Conservation (phyloP, 2,888 invertebrate genomes). For the Pandemis corylana region DNA sequence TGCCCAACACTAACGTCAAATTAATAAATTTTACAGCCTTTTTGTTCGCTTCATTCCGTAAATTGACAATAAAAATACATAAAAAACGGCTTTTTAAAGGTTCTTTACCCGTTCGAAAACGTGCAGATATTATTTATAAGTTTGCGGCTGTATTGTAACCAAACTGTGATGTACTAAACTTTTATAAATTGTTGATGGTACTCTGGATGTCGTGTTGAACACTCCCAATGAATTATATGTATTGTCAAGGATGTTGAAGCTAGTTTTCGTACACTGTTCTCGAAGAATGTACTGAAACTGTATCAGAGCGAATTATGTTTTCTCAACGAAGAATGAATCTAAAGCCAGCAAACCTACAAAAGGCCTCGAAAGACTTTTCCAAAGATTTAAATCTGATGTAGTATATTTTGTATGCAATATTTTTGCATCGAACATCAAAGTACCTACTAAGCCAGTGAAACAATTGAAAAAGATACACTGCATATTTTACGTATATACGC, state of each 20-base stretch:
- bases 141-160: not conserved
- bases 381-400: not conserved
- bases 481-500: not conserved
- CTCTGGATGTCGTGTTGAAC: too few species aligned
- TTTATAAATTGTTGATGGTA: not conserved
- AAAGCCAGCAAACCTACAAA: not conserved
- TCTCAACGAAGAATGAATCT: not conserved
- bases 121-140: constrained; percentile 39
- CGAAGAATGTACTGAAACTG: too few species aligned
- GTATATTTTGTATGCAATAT: not conserved
- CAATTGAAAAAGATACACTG: not conserved
- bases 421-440: not conserved
- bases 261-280: too few species aligned
- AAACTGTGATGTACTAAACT: not conserved
- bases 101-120: constrained; percentile 34
- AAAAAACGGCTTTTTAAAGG: constrained; percentile 32
- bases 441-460: not conserved
- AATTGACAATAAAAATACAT: constrained; percentile 30
- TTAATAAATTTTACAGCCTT: constrained; percentile 40
- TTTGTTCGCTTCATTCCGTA: constrained; percentile 37
- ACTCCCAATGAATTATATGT: not conserved
- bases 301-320: too few species aligned
- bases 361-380: not conserved
- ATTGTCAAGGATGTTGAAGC: too few species aligned
- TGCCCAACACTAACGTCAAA: constrained; percentile 36